Evolutionary conservation across 1,140 invertebrate genomes (phyloP), one percentile per base, ranked within the genome.

Genomic region (Holcopasites calliopsidis): DNA sequence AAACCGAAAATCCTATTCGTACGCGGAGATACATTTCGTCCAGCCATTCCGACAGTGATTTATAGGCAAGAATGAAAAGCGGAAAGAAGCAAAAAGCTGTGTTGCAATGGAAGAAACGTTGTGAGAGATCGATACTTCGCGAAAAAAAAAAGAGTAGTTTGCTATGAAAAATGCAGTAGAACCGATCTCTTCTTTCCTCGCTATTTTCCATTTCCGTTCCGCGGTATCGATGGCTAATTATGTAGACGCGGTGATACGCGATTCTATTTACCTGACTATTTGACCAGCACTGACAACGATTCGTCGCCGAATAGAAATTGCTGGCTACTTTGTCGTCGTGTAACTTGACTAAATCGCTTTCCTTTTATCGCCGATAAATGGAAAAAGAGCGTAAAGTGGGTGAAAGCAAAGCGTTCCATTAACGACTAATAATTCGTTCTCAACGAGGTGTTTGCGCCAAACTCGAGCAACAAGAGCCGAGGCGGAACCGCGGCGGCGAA

Each of bases 1-100:
- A 69, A 80, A 77, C 76, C 62, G 62, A 81, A 81, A 82, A 81
- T 82, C 42, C 80, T 47, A 76, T 77, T 81, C 64, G 50, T 26
- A 50, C 42, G 49, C 23, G 73, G 68, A 81, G 80, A 80, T 77
- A 82, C 80, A 70, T 80, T 72, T 72, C 80, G 73, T 76, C 64
- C 80, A 77, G 58, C 7, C 55, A 40, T 44, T 55, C 35, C 65
- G 80, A 80, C 80, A 66, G 73, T 82, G 80, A 82, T 82, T 80
- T 82, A 82, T 82, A 76, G 61, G 69, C 54, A 26, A 13, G 61
- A 31, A 68, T 71, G 78, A 77, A 80, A 72, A 49, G 50, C 61
- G 42, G 50, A 44, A 38, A 26, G 28, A n/a, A n/a, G 61, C 3
- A 31, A 44, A 58, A 57, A 69, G 13, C 31, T 21, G 0, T 13